Base-by-base conservation (phyloP, 2,113 vertebrate genomes). In the Benitochromis conjunctus region DNA sequence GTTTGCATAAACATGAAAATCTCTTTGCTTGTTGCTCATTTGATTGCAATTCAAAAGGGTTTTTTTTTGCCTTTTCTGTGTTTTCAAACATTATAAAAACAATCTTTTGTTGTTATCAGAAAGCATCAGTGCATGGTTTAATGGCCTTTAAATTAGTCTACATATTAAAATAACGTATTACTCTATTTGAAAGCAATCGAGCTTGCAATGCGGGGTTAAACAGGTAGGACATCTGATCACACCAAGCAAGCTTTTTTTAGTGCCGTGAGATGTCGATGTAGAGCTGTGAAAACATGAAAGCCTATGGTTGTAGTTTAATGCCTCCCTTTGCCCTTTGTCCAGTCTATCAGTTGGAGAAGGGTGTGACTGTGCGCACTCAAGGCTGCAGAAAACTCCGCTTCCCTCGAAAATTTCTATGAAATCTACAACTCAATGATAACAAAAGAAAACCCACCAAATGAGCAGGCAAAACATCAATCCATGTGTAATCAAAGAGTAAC, bases 251-350 rank as follows among this genome's bases (percentile, higher is more conserved):
- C 66, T 48, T 58, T n/a, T 38, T 64, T 74, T 62, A 57, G 31
- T 36, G 26, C 53, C 38, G 57, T 34, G 55, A 83, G 57, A 66
- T 36, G 74, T 46, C 80, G 79, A 11, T 24, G 74, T 16, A 41
- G 43, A 89, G 84, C 54, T 88, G 31, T 89, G n/a, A 88, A 86
- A 88, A 86, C 66, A 82, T 55, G 69, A 86, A 81, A 80, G 57
- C 66, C 43, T 79, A 83, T 46, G 79, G 76, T 87, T 86, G 71
- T 51, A 64, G 88, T 83, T 89, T 86, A 86, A 53, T 34, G 88
- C 74, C 82, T 85, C 56, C 74, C 92, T 90, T 92, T 86, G 85
- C 88, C 91, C 90, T 95, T 93, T 92, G 92, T 91, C 89, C 89
- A 10, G 84, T 79, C 79, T 82, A 89, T 90, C 85, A 79, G 84